Percentiles rank a stretch among this genome's conserved stretches.
Evolutionary conservation across 53 echinoderm and acorn worm genomes (phyloP).

Genomic region (Paracentrotus lividus): DNA sequence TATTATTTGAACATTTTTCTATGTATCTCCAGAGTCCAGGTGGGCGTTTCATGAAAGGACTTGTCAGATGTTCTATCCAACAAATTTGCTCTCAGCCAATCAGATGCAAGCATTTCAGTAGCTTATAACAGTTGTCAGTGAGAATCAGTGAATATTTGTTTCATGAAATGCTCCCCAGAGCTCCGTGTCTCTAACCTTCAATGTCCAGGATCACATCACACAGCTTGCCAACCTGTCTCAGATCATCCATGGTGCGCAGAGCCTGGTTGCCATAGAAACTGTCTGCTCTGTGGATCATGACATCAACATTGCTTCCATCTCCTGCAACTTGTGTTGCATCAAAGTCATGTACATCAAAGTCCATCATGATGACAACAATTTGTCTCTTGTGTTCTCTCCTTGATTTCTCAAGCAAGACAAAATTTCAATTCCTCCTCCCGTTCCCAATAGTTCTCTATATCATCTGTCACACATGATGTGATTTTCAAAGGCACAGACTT

Average conservation of each 20-base stretch:
- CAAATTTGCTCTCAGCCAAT: too few species aligned
- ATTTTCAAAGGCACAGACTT: background rate
- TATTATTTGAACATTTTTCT: too few species aligned
- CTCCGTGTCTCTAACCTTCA: conserved; percentile 44
- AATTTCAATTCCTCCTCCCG: background rate
- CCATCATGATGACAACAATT: conserved; percentile 76
- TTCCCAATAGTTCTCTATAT: background rate
- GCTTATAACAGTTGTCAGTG: too few species aligned
- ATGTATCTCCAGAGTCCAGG: background rate
- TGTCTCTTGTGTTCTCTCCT: background rate
- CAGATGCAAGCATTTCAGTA: too few species aligned
- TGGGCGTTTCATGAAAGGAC: too few species aligned
- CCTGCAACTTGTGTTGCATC: too few species aligned
- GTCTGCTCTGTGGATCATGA: conserved; percentile 84
- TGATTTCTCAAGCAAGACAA: background rate
- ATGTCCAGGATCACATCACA: conserved; percentile 80
- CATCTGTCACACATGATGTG: background rate
- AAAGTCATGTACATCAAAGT: conserved; percentile 91
- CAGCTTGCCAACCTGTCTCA: conserved; percentile 81
- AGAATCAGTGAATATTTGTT: too few species aligned
- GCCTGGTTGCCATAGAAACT: conserved; percentile 82
- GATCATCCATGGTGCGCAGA: conserved; percentile 83
- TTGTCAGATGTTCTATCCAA: too few species aligned
- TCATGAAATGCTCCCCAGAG: too few species aligned
- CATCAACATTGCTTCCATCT: conserved; percentile 73